Evolutionary conservation across 2,888 invertebrate genomes (phyloP), one percentile per base, ranked within the genome.

Genomic region (Theretra japonica): DNA sequence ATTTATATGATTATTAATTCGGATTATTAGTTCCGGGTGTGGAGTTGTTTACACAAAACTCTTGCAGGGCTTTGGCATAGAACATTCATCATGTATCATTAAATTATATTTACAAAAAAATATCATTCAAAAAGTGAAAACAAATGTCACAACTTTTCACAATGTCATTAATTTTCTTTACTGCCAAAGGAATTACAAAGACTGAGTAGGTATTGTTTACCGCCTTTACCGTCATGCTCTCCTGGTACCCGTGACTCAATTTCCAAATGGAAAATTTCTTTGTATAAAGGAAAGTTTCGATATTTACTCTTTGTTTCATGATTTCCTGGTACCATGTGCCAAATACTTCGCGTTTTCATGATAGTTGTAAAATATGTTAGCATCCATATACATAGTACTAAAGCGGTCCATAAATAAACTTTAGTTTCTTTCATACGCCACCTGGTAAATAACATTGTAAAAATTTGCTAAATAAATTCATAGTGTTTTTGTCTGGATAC

Each of bases 181-280:
- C 1, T 48, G 23, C 5, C 53, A n/a, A 19, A 53, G 53, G n/a
- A n/a, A 53, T 17, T 6, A 53, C 50, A 23, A 48, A 48, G 48
- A 41, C 48, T 41, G 41, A 8, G n/a, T 2, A 33, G 21, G 62
- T 65, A 41, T 65, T 65, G 65, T 65, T 65, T 25, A 65, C 41
- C 48, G 17, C 41, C 17, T 65, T 41, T 23, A 48, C 23, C 23
- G 5, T 48, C 23, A 65, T 65, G 62, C 11, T 65, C 23, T 48
- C 41, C 41, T 65, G 62, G 62, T 65, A 65, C 41, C 41, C 11
- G 41, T 65, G 48, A 48, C 41, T 65, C 17, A 48, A 17, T 11
- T 7, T 21, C 48, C 48, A 65, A 2, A 23, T 33, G 62, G 62
- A 21, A 65, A 41, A 65, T 48, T 41, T 11, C 23, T 48, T 62